A percentile compares a stretch with the other conserved stretches of the same genome.
These are phyloP conservation scores for Callipepla squamata DNA, from an alignment of 2,113 vertebrate species.

Conservation along the genomic window DNA sequence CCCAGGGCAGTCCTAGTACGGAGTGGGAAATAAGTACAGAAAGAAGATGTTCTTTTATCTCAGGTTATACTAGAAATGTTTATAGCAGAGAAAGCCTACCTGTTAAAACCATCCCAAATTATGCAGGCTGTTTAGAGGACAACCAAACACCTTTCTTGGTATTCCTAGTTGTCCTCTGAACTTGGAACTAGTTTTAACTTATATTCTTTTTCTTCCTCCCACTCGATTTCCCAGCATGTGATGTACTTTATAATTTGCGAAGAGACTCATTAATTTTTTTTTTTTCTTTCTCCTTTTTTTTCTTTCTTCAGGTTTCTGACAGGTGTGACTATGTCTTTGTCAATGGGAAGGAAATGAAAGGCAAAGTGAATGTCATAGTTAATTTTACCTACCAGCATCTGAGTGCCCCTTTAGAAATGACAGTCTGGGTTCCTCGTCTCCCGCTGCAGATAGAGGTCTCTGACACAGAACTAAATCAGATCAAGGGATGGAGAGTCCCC, in stretches of 20 bases:
- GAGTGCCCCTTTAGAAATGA: constrained; percentile 86
- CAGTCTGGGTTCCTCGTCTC: constrained; percentile 91
- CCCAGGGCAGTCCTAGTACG: accelerated
- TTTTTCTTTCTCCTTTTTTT: background rate
- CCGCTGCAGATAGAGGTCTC: constrained; percentile 93
- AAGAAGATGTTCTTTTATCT: background rate
- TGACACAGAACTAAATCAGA: constrained; percentile 92
- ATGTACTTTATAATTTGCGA: background rate
- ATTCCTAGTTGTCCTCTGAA: background rate
- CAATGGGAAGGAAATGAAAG: constrained; percentile 93
- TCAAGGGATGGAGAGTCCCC: constrained; percentile 94
- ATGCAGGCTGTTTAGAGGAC: background rate
- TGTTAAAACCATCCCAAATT: background rate
- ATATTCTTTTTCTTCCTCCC: background rate
- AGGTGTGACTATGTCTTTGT: constrained; percentile 93
- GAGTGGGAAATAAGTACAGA: background rate
- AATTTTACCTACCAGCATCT: constrained; percentile 95
- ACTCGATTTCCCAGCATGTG: background rate
- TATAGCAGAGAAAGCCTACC: background rate
- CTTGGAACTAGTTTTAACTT: constrained; percentile 3
- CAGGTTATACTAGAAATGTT: background rate
- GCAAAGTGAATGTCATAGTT: constrained; percentile 85
- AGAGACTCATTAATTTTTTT: background rate
- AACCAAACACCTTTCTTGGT: background rate
- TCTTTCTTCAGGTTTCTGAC: constrained; percentile 88